Percentiles rank a stretch among this genome's conserved stretches.
Evolutionary conservation across 1,140 invertebrate species (phyloP).

Genomic region (Drosophila pseudoobscura): DNA sequence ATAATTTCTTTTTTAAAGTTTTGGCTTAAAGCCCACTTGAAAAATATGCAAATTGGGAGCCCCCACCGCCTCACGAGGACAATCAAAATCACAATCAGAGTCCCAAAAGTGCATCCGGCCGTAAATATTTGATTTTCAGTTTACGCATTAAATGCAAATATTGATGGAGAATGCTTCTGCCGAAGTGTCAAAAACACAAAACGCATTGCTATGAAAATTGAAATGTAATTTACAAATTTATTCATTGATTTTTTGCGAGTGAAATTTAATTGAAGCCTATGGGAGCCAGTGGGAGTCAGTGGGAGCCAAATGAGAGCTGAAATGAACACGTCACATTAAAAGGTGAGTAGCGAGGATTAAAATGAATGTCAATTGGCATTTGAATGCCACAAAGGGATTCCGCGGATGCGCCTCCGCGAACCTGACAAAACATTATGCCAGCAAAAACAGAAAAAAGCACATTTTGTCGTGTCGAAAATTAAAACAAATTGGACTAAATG

Average conservation of each 20-base stretch:
- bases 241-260: not conserved
- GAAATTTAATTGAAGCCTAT: conserved; percentile 3
- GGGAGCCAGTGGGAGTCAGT: no score
- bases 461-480: conserved; percentile 2
- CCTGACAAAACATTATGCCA: conserved; percentile 23
- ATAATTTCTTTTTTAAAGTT: not conserved
- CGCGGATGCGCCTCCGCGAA: not conserved
- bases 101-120: conserved; percentile 2
- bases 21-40: not conserved
- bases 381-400: conserved; percentile 14
- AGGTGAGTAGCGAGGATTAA: conserved; percentile 38
- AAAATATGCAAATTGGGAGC: conserved; percentile 9
- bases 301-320: not conserved
- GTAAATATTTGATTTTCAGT: conserved; percentile 25
- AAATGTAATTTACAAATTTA: conserved; percentile 38
- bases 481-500: conserved; percentile 12
- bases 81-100: no score
- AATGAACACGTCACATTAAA: conserved; percentile 32
- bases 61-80: not conserved
- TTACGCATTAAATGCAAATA: conserved; percentile 48
- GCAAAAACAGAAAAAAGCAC: not conserved
- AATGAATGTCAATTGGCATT: conserved; percentile 59
- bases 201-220: conserved; percentile 27
- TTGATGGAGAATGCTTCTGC: conserved; percentile 11
- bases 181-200: conserved; percentile 28